Base-by-base conservation (phyloP, 2,113 vertebrate species). In the Elephas maximus region DNA sequence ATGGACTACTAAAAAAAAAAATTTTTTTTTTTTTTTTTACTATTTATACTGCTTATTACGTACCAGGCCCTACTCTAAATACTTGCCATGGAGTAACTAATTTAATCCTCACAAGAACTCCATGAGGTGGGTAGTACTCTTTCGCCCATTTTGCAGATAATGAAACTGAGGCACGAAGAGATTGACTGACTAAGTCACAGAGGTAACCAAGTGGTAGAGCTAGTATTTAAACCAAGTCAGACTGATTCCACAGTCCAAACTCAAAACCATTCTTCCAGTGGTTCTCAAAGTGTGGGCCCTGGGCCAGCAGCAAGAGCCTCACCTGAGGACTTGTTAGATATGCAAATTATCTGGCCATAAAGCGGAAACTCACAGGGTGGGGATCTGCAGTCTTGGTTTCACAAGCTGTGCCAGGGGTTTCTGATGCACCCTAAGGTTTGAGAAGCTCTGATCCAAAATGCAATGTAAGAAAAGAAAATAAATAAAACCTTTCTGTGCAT, bases 221-320 rank as follows among this genome's bases (percentile, higher is more conserved):
- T 18, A 57, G 74, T 62, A 63, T 3, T 53, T 8, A 1, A 63
- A 21, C 8, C 15, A 21, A 24, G 33, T 69, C 44, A 2, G 10
- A 44, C 30, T 84, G 45, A 37, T 23, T 65, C 2, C 53, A 6
- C 8, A 14, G 21, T 67, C 69, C 69, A 65, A 12, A 51, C 18
- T 63, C 3, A 2, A 12, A 45, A 2, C 2, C 24, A 0, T 53
- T 2, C 9, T 5, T 0, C 9, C 11, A 0, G 78, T 12, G 44
- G 3, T 26, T 48, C 79, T 69, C 30, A 23, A 41, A 77, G n/a
- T 17, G 8, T 21, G 10, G 6, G 11, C 60, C 33, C 26, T 4
- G 1, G 5, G 69, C 26, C 88, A 6, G 11, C 3, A 11, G 3
- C 5, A 2, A 3, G 21, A 9, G 8, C 4, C 0, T 18, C 65